Percentiles rank a stretch among this genome's conserved stretches.
These are phyloP conservation scores for Opisthocomus hoazin DNA, from an alignment of 2,113 vertebrate genomes.

Conservation along the genomic window DNA sequence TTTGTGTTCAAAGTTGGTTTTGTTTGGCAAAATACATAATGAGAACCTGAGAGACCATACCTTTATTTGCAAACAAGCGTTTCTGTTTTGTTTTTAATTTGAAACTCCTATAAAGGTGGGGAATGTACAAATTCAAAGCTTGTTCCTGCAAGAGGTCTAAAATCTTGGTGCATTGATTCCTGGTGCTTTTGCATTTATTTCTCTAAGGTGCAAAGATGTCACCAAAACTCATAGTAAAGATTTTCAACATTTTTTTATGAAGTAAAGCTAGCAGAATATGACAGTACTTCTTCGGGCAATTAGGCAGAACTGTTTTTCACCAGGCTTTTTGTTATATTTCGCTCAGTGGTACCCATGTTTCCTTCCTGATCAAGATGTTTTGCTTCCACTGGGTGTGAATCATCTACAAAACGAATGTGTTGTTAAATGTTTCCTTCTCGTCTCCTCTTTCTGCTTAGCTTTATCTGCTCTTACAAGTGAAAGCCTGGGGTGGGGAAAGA, in stretches of 20 bases:
- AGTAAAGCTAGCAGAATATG: neutral
- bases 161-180: neutral
- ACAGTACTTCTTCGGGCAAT: neutral
- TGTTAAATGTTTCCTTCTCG: neutral
- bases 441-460: neutral
- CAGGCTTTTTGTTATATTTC: neutral
- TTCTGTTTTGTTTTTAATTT: neutral
- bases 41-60: neutral
- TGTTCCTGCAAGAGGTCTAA: neutral
- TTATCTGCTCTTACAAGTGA: neutral
- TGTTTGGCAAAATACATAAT: neutral
- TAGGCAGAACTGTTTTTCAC: neutral
- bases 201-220: slow-evolving; percentile 9
- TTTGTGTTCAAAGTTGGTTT: neutral
- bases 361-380: neutral
- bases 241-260: neutral
- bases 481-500: neutral
- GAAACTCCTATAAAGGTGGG: neutral
- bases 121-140: neutral
- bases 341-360: neutral
- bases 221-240: neutral
- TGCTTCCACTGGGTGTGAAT: neutral
- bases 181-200: slow-evolving; percentile 35
- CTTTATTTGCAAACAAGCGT: slow-evolving; percentile 31
- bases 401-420: neutral